Conservation (phyloP, 2,797 vertebrate species). For the Spinus olivaceus region DNA sequence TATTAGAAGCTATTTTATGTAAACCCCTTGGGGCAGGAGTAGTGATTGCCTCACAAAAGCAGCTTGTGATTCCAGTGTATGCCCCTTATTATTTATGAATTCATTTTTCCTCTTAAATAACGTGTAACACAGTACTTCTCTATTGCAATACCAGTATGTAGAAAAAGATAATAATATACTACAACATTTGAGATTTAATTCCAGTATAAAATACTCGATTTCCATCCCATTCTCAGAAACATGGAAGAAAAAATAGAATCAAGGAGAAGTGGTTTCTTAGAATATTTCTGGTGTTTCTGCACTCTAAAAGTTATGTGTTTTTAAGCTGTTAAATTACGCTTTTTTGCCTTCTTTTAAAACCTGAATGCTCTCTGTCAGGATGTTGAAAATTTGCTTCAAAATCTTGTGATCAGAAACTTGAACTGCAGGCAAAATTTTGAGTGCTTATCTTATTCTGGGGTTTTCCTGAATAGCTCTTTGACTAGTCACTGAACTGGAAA, state of each 20-base stretch:
- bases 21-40: not conserved
- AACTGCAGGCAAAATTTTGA: not conserved
- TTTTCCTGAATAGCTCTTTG: not conserved
- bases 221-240: not conserved
- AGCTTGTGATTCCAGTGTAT: not conserved
- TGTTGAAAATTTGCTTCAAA: not conserved
- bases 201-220: slow-evolving; percentile 1
- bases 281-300: not conserved
- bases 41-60: not conserved
- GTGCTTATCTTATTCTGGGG: not conserved
- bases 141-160: not conserved
- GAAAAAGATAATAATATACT: not conserved
- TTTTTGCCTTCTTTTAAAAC: not conserved
- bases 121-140: not conserved
- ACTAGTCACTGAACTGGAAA: not conserved
- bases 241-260: not conserved
- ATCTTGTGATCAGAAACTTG: not conserved
- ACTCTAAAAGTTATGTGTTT: slow-evolving; percentile 5
- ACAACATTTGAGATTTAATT: slow-evolving; percentile 2
- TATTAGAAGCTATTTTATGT: not conserved
- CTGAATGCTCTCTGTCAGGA: not conserved
- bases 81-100: not conserved
- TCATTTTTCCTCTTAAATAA: not conserved
- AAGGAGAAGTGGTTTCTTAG: not conserved
- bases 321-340: not conserved